phyloP scores from a whole-genome alignment of 2,797 vertebrate species.

The Threskiornis aethiopicus region DNA sequence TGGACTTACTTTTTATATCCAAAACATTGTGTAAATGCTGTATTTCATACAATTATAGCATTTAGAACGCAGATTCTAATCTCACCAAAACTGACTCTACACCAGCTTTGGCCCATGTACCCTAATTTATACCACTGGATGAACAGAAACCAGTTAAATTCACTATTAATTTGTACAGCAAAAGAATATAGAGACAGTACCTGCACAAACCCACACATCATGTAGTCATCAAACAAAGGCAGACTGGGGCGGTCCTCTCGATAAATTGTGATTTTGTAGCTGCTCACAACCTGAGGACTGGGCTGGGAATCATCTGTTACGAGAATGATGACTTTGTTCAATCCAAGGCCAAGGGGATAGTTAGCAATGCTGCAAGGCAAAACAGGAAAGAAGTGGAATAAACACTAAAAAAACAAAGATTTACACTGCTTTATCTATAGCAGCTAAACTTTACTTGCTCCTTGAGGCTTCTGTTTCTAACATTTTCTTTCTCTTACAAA shows the following conservation, averaged over 20 bases:
- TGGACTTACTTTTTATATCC: background rate
- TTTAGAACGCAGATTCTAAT: background rate
- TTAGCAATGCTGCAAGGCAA: constrained; percentile 78
- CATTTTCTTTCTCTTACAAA: background rate
- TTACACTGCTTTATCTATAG: background rate
- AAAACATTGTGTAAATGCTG: background rate
- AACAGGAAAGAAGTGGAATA: background rate
- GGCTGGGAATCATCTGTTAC: constrained; percentile 75
- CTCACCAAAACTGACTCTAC: background rate
- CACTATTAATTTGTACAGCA: background rate
- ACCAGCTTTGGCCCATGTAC: background rate
- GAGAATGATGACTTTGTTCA: constrained; percentile 85
- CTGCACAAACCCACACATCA: constrained; percentile 90
- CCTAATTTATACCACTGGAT: background rate
- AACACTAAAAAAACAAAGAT: background rate
- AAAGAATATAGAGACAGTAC: constrained; percentile 68
- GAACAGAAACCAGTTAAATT: background rate
- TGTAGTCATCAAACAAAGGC: constrained; percentile 90
- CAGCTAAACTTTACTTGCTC: background rate
- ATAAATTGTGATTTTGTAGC: constrained; percentile 86
- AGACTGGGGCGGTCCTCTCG: constrained; percentile 91
- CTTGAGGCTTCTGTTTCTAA: background rate
- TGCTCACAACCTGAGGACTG: constrained; percentile 76
- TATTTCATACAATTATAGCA: background rate
- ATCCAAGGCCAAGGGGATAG: constrained; percentile 88